Evolutionary conservation across 2,888 invertebrate species (phyloP), one percentile per base, ranked within the genome.

Genomic region (Ephialtes manifestator): DNA sequence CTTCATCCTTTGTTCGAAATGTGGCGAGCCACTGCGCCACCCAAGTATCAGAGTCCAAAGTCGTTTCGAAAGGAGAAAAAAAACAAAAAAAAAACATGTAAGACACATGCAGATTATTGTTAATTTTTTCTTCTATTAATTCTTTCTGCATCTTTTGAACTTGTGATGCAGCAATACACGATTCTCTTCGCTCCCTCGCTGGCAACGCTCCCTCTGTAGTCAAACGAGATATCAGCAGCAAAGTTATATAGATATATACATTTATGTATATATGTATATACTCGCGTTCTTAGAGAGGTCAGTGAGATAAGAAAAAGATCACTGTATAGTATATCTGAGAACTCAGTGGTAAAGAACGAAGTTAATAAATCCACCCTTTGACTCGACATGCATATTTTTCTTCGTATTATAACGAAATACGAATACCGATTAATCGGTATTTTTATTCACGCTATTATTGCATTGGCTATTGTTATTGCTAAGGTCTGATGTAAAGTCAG

Each of bases 1-100:
- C 35, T 65, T n/a, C 58, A 80, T 65, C 63, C 84, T 83, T 81
- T 84, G 84, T 84, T 84, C 81, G 74, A 67, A 76, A 81, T 76
- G 71, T 74, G 71, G 48, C 43, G 74, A 65, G 51, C 46, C 55
- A 72, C 72, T 63, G 71, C 48, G 48, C 71, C 71, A 78, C 65
- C 53, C 77, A 77, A 74, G 65, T 79, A 82, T 82, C 53, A 35
- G 46, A 65, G 82, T 70, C 70, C 70, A 51, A 81, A 72, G 81
- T 80, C 71, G 51, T 18, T 46, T 58, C n/a, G 71, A 51, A 46
- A 15, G 31, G 46, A 18, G 39, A 18, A 48, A 58, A 65, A 71
- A 77, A 51, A 51, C 5, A 43, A 51, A 51, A 58, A 18, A 11
- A 35, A n/a, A n/a, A n/a, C n/a, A 65, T 15, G 18, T 11, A n/a